Evolutionary conservation across 37 sponge, comb jelly and placozoan species (phyloP), one percentile per base, ranked within the genome.

Genomic region (Halichondria panicea): DNA sequence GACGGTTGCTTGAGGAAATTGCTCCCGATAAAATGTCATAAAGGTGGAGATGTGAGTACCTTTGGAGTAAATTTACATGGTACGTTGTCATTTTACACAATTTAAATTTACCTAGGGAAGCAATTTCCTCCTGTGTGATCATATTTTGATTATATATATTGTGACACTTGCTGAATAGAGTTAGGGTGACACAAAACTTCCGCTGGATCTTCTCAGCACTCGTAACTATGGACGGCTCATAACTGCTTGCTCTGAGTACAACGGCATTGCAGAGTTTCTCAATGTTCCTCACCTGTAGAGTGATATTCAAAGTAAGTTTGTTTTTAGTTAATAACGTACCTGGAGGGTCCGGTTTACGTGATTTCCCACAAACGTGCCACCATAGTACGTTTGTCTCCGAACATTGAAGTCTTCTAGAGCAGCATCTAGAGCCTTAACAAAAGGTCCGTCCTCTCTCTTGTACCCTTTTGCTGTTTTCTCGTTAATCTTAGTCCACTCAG

Each of bases 311-410:
- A n/a, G n/a, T n/a, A n/a, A n/a, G n/a, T n/a, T n/a, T n/a, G n/a
- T n/a, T n/a, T n/a, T n/a, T n/a, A n/a, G n/a, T n/a, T n/a, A n/a
- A n/a, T n/a, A n/a, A n/a, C n/a, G n/a, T n/a, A n/a, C n/a, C n/a
- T n/a, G n/a, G n/a, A n/a, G n/a, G n/a, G n/a, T n/a, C n/a, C n/a
- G n/a, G 81, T 80, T 61, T 2, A 70, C 71, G 71, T 80, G 81
- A 41, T 81, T 81, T 25, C 81, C 81, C 5, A 81, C 50, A 62
- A 81, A 81, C 21, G 66, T 72, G 11, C 73, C 81, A 15, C 73
- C 72, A 52, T 81, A 41, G 50, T 81, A 81, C 13, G 72, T 65
- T 35, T 81, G 72, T 19, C 65, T 37, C 22, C 39, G 35, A 1
- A 82, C 74, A 66, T 74, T 43, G 27, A 81, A 33, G 13, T 34